Base-by-base conservation (phyloP, 2,888 invertebrate genomes). In the Tupiocoris notatus region DNA sequence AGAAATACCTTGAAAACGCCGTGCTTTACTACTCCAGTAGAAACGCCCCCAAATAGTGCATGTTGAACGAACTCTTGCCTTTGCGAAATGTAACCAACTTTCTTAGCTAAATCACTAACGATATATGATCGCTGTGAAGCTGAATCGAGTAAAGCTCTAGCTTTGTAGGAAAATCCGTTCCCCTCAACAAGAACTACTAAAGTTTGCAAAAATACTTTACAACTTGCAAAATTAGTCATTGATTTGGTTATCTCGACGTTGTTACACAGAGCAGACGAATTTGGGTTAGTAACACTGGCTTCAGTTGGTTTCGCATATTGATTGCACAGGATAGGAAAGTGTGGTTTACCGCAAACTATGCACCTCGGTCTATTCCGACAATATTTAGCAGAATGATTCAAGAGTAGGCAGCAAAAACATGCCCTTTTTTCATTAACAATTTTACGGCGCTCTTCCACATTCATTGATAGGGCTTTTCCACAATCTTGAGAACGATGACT, bases 1-100 rank as follows among this genome's bases (percentile, higher is more conserved):
- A 76, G 3, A 18, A 2, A 12, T 2, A 70, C 9, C 6, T 22
- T 39, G 25, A 23, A 70, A 7, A 56, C 68, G 12, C 21, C 22
- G 59, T 76, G 68, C 9, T 16, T 57, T 6, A n/a, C n/a, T 1
- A n/a, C 24, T 12, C 58, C 68, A 9, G 70, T 20, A 18, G 39
- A 22, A 2, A 2, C 24, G 59, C 67, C 76, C 9, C 67, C 76
- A 61, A 70, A 70, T 1, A 70, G 54, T 2, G 61, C 22, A 61
- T 76, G n/a, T 56, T 74, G 54, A 78, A 81, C 78, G 64, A 79
- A 18, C 64, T 75, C 58, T 25, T 75, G 59, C 17, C 74, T 54
- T 39, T 57, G 12, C 23, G 59, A 24, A 18, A 12, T 20, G 62
- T 59, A 79, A 39, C 61, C 65, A 56, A 79, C 65, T 21, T 64